These are phyloP conservation scores for Salmo trutta DNA, from an alignment of 2,797 vertebrate genomes.

Conservation along the genomic window DNA sequence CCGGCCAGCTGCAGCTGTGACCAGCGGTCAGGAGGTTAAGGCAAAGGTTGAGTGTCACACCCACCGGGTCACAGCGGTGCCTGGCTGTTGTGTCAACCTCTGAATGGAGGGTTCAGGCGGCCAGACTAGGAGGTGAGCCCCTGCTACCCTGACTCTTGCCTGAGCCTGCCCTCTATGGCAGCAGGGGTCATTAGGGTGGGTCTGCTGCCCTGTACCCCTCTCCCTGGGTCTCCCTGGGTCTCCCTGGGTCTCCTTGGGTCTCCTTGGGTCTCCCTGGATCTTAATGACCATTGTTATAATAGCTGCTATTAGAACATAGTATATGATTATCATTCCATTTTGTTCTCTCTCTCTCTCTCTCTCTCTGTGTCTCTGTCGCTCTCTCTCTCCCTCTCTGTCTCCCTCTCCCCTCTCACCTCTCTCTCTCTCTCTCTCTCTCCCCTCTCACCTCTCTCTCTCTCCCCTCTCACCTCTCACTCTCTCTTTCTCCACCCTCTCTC, in stretches of 20 bases:
- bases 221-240: conserved; percentile 22
- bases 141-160: conserved; percentile 66
- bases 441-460: neutral
- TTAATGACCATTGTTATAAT: conserved; percentile 65
- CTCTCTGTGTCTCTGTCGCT: conserved; percentile 32
- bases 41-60: conserved; percentile 82
- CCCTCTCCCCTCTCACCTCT: neutral
- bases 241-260: conserved; percentile 12
- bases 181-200: conserved; percentile 60
- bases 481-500: neutral
- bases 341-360: neutral
- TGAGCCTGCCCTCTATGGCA: conserved; percentile 64
- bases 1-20: conserved; percentile 74
- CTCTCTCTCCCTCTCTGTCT: conserved; percentile 22
- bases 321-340: conserved; percentile 69
- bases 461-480: too few relatives aligned
- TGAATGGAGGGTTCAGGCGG: conserved; percentile 75
- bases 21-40: conserved; percentile 75
- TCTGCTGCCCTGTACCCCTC: conserved; percentile 5
- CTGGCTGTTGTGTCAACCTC: conserved; percentile 68
- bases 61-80: conserved; percentile 74
- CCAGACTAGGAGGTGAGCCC: conserved; percentile 64
- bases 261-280: conserved; percentile 41
- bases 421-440: conserved; percentile 43
- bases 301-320: conserved; percentile 56